phyloP scores from a whole-genome alignment of 92 coral and sea anemone genomes.

The Porites rus region DNA sequence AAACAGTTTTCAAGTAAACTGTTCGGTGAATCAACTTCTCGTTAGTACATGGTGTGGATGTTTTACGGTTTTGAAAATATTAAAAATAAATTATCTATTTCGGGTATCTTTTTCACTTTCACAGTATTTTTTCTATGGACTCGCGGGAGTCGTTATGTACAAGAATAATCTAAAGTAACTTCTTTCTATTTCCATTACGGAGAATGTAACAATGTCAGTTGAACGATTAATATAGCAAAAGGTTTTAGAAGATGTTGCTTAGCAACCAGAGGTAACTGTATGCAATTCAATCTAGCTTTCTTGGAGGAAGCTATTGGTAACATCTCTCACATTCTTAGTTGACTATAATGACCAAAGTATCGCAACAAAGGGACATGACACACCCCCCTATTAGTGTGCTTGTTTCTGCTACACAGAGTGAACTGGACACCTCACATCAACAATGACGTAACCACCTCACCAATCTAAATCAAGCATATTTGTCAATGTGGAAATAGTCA shows the following conservation, averaged over 20 bases:
- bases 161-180: neutral
- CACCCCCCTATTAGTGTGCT: too few relatives aligned
- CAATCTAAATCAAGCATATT: too few relatives aligned
- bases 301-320: too few relatives aligned
- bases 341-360: too few relatives aligned
- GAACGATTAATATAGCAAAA: neutral
- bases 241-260: too few relatives aligned
- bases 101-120: constrained; percentile 3
- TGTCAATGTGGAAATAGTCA: neutral
- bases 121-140: neutral
- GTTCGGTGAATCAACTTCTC: neutral
- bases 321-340: too few relatives aligned
- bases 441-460: neutral
- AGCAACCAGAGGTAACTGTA: too few relatives aligned
- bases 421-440: too few relatives aligned
- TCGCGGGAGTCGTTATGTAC: neutral
- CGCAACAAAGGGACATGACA: too few relatives aligned
- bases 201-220: neutral
- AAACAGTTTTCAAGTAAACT: too few relatives aligned
- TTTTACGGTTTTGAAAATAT: neutral
- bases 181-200: neutral
- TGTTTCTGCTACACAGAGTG: too few relatives aligned
- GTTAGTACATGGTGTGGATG: neutral
- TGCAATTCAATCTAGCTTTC: too few relatives aligned
- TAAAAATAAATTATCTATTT: constrained; percentile 24